These are phyloP conservation scores for Malacosoma neustria DNA, from an alignment of 2,888 invertebrate genomes.

Conservation along the genomic window DNA sequence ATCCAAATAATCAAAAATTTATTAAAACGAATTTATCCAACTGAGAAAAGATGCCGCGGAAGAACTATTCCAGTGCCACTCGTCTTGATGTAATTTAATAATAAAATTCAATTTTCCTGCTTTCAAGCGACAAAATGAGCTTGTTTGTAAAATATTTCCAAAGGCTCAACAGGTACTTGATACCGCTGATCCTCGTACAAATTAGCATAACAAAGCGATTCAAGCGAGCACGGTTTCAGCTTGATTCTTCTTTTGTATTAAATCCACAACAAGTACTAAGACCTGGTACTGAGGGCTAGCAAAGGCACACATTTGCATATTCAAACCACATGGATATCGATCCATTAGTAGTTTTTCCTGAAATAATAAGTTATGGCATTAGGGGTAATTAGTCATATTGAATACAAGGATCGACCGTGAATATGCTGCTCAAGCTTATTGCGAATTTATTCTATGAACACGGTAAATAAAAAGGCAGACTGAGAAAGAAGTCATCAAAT, in stretches of 20 bases:
- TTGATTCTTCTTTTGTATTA: slow-evolving; percentile 13
- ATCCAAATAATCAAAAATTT: not conserved
- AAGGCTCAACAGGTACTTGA: slow-evolving; percentile 30
- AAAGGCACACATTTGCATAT: too few species aligned
- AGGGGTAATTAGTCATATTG: too few species aligned
- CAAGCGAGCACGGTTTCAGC: slow-evolving; percentile 16
- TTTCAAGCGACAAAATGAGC: not conserved
- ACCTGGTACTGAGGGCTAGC: too few species aligned
- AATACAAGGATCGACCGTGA: too few species aligned
- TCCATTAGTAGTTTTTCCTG: too few species aligned
- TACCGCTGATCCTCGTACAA: slow-evolving; percentile 27
- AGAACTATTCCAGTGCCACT: not conserved
- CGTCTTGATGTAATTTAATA: not conserved
- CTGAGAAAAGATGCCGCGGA: not conserved
- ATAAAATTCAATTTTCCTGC: not conserved
- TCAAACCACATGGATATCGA: too few species aligned
- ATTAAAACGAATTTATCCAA: not conserved
- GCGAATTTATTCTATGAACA: too few species aligned
- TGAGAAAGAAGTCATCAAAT: too few species aligned
- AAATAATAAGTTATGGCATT: too few species aligned
- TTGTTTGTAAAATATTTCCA: slow-evolving; percentile 5
- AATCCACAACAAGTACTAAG: slow-evolving; percentile 10
- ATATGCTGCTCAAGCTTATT: too few species aligned
- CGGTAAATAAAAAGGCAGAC: too few species aligned
- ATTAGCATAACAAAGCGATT: slow-evolving; percentile 39